phyloP scores from a whole-genome alignment of 1,140 invertebrate species.

The Parapsyche elsis region DNA sequence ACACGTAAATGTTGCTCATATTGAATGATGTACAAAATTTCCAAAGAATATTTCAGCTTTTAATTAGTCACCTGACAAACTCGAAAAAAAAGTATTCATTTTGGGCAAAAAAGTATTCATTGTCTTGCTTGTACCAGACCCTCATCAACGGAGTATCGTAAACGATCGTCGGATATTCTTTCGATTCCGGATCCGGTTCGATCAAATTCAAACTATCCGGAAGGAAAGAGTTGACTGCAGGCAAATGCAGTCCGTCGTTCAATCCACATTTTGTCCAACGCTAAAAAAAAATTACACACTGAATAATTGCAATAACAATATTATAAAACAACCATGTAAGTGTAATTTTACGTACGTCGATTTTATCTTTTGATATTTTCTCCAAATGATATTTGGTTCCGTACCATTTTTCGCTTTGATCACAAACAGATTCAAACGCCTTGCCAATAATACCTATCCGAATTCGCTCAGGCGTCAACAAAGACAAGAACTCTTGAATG shows the following conservation, averaged over 20 bases:
- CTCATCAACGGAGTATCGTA: slow-evolving; percentile 82
- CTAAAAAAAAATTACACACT: slow-evolving; percentile 60
- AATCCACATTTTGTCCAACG: slow-evolving; percentile 76
- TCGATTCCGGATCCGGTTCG: slow-evolving; percentile 72
- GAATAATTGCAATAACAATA: neutral
- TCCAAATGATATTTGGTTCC: slow-evolving; percentile 86
- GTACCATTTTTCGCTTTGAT: slow-evolving; percentile 87
- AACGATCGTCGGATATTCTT: slow-evolving; percentile 78
- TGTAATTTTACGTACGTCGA: slow-evolving; percentile 67
- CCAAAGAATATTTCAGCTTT: no score
- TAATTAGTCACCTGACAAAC: slow-evolving; percentile 76
- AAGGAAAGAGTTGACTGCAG: slow-evolving; percentile 92
- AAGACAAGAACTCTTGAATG: no score
- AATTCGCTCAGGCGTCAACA: no score
- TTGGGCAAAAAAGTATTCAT: slow-evolving; percentile 92
- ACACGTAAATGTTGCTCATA: no score
- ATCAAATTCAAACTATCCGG: slow-evolving; percentile 86
- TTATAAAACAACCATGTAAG: neutral
- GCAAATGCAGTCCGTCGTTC: slow-evolving; percentile 78
- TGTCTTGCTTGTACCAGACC: slow-evolving; percentile 96
- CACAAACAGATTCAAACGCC: slow-evolving; percentile 74
- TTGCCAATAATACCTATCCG: no score
- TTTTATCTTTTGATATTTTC: slow-evolving; percentile 71
- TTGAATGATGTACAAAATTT: no score
- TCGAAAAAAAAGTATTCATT: slow-evolving; percentile 82